Evolutionary conservation across 2,113 vertebrate genomes (phyloP).

Genomic region (Hemiprocne comata): DNA sequence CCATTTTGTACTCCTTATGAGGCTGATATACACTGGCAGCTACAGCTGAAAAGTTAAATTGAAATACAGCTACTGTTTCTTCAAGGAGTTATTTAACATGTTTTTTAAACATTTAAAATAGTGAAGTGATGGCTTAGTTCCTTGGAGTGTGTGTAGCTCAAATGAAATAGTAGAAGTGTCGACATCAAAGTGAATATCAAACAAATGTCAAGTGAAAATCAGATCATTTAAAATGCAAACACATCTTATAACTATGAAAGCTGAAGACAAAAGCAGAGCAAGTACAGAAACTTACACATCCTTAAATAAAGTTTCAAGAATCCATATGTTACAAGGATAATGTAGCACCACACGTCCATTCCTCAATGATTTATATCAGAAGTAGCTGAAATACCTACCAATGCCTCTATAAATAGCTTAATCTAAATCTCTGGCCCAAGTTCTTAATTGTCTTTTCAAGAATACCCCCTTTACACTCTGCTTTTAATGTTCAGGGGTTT

Average conservation of each 20-base stretch:
- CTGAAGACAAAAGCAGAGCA: not conserved
- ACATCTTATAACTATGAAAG: not conserved
- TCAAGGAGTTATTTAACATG: constrained; percentile 29
- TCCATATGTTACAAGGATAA: not conserved
- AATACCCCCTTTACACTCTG: not conserved
- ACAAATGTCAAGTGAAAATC: not conserved
- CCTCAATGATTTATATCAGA: not conserved
- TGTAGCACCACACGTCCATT: not conserved
- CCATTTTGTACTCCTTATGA: not conserved
- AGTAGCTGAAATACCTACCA: not conserved
- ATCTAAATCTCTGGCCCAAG: not conserved
- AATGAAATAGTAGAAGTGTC: not conserved
- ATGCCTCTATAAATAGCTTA: not conserved
- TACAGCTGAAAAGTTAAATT: constrained; percentile 28
- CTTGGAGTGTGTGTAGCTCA: not conserved
- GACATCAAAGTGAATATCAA: constrained; percentile 24
- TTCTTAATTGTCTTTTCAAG: not conserved
- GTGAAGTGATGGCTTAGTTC: not conserved
- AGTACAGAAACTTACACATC: not conserved
- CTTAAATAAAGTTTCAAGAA: not conserved
- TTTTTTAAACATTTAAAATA: constrained; percentile 44
- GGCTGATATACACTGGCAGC: not conserved
- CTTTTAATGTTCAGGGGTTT: not conserved
- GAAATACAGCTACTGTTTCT: constrained; percentile 28
- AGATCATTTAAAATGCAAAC: constrained; percentile 44